These are phyloP conservation scores for Otocyon megalotis DNA, from an alignment of 2,113 vertebrate genomes.

Conservation along the genomic window DNA sequence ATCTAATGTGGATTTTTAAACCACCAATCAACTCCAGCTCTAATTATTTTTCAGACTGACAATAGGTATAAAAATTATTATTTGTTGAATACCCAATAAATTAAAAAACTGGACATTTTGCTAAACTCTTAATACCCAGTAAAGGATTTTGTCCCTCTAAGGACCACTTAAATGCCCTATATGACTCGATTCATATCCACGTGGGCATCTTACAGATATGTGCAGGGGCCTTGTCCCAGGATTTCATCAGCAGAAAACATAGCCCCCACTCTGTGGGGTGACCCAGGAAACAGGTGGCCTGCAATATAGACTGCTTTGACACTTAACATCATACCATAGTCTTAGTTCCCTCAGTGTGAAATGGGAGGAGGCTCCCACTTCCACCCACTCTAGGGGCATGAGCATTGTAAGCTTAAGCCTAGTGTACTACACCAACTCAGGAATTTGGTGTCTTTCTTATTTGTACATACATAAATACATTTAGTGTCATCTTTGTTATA, in stretches of 20 bases:
- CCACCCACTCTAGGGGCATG: background rate
- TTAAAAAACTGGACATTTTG: background rate
- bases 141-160: background rate
- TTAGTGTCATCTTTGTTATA: background rate
- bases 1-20: background rate
- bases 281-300: background rate
- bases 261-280: background rate
- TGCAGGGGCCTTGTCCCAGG: background rate
- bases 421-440: background rate
- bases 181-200: background rate
- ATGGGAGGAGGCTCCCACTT: background rate
- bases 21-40: constrained; percentile 7
- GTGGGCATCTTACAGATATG: background rate
- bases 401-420: background rate
- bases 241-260: background rate
- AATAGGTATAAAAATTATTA: constrained; percentile 12
- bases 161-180: background rate
- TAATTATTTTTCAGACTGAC: background rate
- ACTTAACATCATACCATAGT: background rate
- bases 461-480: background rate
- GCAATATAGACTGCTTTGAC: background rate
- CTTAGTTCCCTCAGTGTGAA: background rate
- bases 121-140: constrained; percentile 2
- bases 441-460: background rate
- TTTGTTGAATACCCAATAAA: background rate